These are phyloP conservation scores for Temnothorax ravouxi DNA, from an alignment of 2,888 invertebrate species.

Conservation along the genomic window DNA sequence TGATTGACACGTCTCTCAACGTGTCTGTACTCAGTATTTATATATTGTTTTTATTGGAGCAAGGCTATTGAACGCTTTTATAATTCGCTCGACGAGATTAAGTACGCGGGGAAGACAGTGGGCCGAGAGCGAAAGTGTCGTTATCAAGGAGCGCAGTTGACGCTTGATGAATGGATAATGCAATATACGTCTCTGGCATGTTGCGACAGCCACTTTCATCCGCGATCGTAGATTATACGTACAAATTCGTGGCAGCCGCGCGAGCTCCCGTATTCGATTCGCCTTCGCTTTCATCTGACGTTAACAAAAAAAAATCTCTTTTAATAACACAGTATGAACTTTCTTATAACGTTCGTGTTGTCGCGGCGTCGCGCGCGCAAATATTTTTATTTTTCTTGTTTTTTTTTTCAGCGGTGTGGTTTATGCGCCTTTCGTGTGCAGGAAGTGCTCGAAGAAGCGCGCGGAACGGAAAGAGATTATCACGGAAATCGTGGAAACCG, in stretches of 20 bases:
- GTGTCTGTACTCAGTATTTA: background rate
- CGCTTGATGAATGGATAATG: constrained; percentile 52
- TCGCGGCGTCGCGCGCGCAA: background rate
- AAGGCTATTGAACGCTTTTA: background rate
- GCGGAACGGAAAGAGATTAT: constrained; percentile 97
- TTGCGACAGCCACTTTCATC: constrained; percentile 39
- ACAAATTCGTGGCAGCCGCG: constrained; percentile 7
- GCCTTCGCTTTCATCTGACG: background rate
- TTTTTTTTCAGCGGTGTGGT: constrained; percentile 88
- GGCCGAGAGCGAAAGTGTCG: constrained; percentile 69
- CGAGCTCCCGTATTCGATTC: background rate
- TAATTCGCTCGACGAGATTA: constrained; percentile 13
- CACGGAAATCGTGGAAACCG: constrained; percentile 98
- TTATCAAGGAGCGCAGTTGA: constrained; percentile 54
- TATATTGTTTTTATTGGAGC: background rate
- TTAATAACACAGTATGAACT: background rate
- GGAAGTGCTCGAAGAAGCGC: constrained; percentile 95
- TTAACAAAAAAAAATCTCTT: background rate
- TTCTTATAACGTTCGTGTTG: background rate
- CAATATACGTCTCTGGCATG: constrained; percentile 33
- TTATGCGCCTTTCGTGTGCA: constrained; percentile 93
- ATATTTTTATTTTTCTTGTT: background rate
- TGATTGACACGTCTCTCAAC: background rate
- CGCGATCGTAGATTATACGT: constrained; percentile 19
- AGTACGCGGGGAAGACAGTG: constrained; percentile 43